phyloP scores from a whole-genome alignment of 2,888 invertebrate species.

The Oligia strigilis region DNA sequence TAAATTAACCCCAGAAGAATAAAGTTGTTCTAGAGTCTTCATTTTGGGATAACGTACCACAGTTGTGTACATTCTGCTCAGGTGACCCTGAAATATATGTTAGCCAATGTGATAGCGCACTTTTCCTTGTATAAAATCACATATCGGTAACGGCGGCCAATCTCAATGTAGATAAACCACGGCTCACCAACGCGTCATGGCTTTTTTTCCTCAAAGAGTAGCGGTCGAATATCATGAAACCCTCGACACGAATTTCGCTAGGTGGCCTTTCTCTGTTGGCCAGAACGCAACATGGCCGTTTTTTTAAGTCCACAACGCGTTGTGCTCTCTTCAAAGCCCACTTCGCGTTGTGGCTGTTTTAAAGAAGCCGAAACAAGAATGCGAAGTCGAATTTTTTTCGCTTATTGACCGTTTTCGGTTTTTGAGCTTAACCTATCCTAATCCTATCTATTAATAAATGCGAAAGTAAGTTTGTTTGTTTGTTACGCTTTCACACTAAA shows the following conservation, averaged over 20 bases:
- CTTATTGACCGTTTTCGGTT: neutral
- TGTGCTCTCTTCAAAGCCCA: neutral
- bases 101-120: neutral
- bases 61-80: conserved; percentile 77
- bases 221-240: neutral
- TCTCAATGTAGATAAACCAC: neutral
- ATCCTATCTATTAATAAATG: no score
- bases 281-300: neutral
- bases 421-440: neutral
- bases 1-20: conserved; percentile 58
- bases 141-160: neutral
- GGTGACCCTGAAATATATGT: conserved; percentile 72
- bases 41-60: conserved; percentile 62
- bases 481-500: no score
- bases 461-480: no score
- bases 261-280: neutral
- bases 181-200: neutral
- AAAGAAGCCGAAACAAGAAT: neutral
- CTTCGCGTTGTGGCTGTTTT: neutral
- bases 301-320: neutral
- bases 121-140: neutral
- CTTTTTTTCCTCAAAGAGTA: neutral
- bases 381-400: neutral
- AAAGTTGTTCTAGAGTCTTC: conserved; percentile 69
- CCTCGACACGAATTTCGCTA: no score